Evolutionary conservation across 1,140 invertebrate genomes (phyloP).

Genomic region (Zaprionus taronus): DNA sequence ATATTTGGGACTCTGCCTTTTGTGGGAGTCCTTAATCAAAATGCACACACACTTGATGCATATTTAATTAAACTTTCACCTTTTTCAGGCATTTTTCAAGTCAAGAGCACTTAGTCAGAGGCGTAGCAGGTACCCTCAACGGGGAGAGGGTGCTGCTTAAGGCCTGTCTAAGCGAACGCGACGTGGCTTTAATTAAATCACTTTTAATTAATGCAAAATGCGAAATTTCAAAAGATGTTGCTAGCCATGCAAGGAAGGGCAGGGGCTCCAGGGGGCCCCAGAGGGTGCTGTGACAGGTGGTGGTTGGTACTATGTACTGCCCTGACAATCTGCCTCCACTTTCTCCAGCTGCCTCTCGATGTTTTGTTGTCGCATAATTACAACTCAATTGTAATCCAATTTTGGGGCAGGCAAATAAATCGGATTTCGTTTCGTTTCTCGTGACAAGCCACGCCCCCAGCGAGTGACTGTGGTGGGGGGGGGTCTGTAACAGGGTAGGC

Average conservation of each 20-base stretch:
- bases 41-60: constrained; percentile 61
- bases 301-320: not conserved
- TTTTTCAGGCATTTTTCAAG: constrained; percentile 48
- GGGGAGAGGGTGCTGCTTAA: constrained; percentile 5
- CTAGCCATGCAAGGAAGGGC: not conserved
- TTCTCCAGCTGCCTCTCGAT: not conserved
- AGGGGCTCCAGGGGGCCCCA: not conserved
- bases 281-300: constrained; percentile 1
- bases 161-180: constrained; percentile 59
- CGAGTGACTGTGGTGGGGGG: not conserved
- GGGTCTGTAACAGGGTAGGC: not conserved
- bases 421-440: constrained; percentile 59
- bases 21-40: constrained; percentile 44
- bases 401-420: constrained; percentile 73
- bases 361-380: constrained; percentile 82
- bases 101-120: constrained; percentile 58
- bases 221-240: constrained; percentile 74
- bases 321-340: not conserved
- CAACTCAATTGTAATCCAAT: constrained; percentile 83
- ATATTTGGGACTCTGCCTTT: constrained; percentile 14
- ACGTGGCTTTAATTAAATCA: constrained; percentile 77
- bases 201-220: constrained; percentile 82
- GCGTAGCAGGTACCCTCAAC: not conserved
- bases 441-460: constrained; percentile 49
- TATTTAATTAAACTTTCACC: constrained; percentile 79